These are phyloP conservation scores for Calliphora vicina DNA, from an alignment of 1,140 invertebrate species.

Conservation along the genomic window DNA sequence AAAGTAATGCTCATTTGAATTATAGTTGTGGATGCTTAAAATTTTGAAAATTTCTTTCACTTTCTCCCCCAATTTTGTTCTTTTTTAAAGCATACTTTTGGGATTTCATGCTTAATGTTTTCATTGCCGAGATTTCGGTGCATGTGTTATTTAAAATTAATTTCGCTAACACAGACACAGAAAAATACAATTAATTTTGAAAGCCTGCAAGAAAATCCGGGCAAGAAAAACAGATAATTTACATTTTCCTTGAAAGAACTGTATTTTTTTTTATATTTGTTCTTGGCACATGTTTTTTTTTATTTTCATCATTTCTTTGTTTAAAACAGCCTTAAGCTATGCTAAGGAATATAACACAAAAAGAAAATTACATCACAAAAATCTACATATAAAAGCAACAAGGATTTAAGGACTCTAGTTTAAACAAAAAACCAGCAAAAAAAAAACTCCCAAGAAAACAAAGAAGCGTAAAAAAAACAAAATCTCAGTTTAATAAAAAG, in stretches of 20 bases:
- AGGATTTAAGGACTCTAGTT: neutral
- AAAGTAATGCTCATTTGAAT: too few species aligned
- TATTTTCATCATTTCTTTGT: too few species aligned
- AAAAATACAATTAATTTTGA: neutral
- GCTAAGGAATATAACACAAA: neutral
- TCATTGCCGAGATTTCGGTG: neutral
- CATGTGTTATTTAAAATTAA: neutral
- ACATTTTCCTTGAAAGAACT: neutral
- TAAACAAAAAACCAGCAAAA: neutral
- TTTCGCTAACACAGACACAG: neutral
- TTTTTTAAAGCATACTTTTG: neutral
- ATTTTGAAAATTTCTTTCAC: neutral
- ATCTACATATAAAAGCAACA: neutral
- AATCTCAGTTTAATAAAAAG: neutral
- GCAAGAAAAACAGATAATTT: neutral
- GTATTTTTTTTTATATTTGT: too few species aligned
- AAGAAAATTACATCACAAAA: slow-evolving; percentile 14
- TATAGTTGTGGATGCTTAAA: too few species aligned
- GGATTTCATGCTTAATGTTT: neutral
- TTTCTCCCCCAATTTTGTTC: neutral
- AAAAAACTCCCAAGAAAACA: neutral
- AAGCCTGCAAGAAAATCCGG: neutral
- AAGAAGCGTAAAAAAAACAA: neutral
- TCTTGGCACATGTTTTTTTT: too few species aligned
- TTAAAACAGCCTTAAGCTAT: slow-evolving; percentile 2